These are phyloP conservation scores for Clepsis dumicolana DNA, from an alignment of 2,888 invertebrate genomes.

Conservation along the genomic window DNA sequence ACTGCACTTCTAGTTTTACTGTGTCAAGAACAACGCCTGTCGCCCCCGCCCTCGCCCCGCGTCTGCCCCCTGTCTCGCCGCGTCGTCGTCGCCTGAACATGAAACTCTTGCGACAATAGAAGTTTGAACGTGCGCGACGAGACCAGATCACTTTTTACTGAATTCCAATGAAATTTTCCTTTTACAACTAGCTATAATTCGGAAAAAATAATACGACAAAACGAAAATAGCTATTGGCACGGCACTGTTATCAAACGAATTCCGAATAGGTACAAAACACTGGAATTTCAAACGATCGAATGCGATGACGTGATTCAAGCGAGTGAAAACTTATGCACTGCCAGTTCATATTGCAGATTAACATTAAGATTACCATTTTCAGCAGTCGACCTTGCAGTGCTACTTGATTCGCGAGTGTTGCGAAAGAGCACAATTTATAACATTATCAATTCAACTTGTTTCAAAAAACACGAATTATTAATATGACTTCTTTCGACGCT, in stretches of 20 bases:
- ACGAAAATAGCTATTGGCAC: constrained; percentile 8
- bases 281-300: constrained; percentile 41
- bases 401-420: constrained; percentile 78
- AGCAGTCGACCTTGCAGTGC: constrained; percentile 77
- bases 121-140: constrained; percentile 52
- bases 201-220: constrained; percentile 7
- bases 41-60: constrained; percentile 68
- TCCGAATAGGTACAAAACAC: constrained; percentile 18
- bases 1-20: constrained; percentile 86
- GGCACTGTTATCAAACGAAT: constrained; percentile 25
- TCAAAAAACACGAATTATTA: neutral
- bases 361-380: constrained; percentile 83
- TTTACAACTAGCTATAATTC: constrained; percentile 49
- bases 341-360: constrained; percentile 59
- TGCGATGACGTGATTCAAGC: constrained; percentile 60
- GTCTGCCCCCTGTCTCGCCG: constrained; percentile 51
- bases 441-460: constrained; percentile 51
- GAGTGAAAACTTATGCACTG: constrained; percentile 62
- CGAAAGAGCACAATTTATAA: constrained; percentile 71
- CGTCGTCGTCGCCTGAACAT: constrained; percentile 64
- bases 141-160: constrained; percentile 53
- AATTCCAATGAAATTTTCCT: constrained; percentile 51
- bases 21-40: constrained; percentile 85
- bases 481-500: neutral
- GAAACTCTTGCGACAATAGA: constrained; percentile 63